These are phyloP conservation scores for Microcebus tavaratra DNA, from an alignment of 2,113 vertebrate genomes.

Conservation along the genomic window DNA sequence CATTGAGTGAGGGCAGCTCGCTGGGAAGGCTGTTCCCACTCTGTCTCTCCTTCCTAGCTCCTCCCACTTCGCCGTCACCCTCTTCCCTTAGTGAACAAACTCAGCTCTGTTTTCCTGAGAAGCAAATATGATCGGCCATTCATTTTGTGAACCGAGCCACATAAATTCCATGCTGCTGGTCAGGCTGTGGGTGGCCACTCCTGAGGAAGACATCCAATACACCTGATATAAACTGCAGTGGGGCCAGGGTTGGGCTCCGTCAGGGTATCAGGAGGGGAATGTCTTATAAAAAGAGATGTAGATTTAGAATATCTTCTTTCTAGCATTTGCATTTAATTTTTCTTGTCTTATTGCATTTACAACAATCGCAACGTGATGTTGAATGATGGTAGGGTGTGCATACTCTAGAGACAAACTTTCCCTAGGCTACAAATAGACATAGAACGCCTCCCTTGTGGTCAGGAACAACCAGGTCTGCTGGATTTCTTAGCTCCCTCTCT, in stretches of 20 bases:
- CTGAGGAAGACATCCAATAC: background rate
- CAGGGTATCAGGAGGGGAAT: too few species aligned
- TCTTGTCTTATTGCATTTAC: background rate
- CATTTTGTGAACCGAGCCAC: background rate
- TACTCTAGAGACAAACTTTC: background rate
- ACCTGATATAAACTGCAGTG: background rate
- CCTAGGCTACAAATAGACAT: background rate
- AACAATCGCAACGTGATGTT: background rate
- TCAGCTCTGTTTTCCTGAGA: background rate
- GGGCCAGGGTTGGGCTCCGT: background rate
- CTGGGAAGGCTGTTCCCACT: fast-evolving
- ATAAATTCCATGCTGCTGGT: background rate
- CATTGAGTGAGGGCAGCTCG: background rate
- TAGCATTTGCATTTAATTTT: background rate
- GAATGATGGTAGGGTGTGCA: background rate
- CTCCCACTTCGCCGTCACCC: background rate
- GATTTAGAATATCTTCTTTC: background rate
- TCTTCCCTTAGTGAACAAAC: background rate
- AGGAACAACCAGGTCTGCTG: background rate
- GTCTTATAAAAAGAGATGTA: background rate
- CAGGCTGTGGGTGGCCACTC: background rate
- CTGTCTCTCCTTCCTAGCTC: background rate
- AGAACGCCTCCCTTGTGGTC: background rate
- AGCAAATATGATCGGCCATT: background rate
- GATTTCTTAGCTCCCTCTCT: background rate